These are phyloP conservation scores for Romanogobio albipinnatus DNA, from an alignment of 2,113 vertebrate species.

Conservation along the genomic window DNA sequence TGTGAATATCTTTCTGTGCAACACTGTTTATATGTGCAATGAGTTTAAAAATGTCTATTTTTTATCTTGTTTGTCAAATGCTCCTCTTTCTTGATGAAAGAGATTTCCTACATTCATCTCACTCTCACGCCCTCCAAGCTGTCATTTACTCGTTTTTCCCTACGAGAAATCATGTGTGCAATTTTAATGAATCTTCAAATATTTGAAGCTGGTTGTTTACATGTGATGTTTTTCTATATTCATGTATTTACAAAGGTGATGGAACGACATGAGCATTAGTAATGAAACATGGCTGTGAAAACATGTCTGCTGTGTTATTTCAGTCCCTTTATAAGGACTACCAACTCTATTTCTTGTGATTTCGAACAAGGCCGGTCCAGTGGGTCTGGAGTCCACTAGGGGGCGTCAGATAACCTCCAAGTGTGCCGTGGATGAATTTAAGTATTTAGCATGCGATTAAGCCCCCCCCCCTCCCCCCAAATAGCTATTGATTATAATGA, in stretches of 20 bases:
- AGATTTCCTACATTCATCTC: conserved; percentile 10
- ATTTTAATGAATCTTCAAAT: conserved; percentile 25
- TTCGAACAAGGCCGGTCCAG: neutral
- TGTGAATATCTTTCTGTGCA: conserved; percentile 54
- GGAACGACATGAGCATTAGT: conserved; percentile 11
- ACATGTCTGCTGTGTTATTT: neutral
- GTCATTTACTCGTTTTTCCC: neutral
- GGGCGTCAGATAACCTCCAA: neutral
- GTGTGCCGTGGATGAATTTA: neutral
- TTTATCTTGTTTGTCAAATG: conserved; percentile 61
- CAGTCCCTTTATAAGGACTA: neutral
- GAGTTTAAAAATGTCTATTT: conserved; percentile 66
- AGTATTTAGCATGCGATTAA: too few species aligned
- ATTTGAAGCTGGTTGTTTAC: conserved; percentile 1
- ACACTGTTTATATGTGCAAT: conserved; percentile 69
- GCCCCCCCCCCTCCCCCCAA: too few species aligned
- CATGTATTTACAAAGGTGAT: conserved; percentile 8
- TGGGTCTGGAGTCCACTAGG: neutral
- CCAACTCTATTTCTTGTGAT: neutral
- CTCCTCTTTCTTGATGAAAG: conserved; percentile 44
- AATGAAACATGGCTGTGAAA: conserved; percentile 14
- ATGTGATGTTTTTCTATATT: conserved; percentile 2
- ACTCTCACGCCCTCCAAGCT: neutral
- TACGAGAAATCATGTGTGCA: conserved; percentile 26
- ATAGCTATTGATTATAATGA: neutral